Evolutionary conservation across 2,113 vertebrate species (phyloP).

Genomic region (Eidolon helvum): DNA sequence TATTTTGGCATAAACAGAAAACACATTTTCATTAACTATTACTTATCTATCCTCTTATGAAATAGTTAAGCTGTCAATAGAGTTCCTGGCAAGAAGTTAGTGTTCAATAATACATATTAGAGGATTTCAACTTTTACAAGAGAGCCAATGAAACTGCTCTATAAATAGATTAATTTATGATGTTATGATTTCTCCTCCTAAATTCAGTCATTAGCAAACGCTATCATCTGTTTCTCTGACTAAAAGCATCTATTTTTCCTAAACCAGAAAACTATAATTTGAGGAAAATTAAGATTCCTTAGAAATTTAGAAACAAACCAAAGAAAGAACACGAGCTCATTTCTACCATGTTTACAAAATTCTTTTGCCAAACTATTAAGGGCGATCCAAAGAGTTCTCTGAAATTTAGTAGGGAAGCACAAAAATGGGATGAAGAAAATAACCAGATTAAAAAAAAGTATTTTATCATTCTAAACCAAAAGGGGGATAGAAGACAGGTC

Average conservation of each 20-base stretch:
- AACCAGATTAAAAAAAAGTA: neutral
- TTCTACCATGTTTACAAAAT: conserved; percentile 46
- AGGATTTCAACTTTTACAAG: conserved; percentile 25
- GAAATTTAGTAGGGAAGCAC: neutral
- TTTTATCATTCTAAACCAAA: conserved; percentile 1
- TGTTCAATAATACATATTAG: neutral
- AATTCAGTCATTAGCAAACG: conserved; percentile 25
- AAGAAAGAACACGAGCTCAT: conserved; percentile 1
- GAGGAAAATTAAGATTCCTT: conserved; percentile 45
- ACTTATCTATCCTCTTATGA: neutral
- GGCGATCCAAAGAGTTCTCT: neutral
- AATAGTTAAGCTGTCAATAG: neutral
- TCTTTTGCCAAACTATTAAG: conserved; percentile 12
- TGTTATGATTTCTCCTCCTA: neutral
- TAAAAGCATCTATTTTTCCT: conserved; percentile 46
- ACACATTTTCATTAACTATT: conserved; percentile 21
- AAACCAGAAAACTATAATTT: conserved; percentile 54
- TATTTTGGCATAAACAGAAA: neutral
- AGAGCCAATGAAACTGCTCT: neutral
- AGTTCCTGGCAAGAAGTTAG: neutral
- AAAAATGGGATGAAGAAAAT: neutral
- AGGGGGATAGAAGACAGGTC: neutral
- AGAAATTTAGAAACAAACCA: conserved; percentile 13
- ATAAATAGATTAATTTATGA: conserved; percentile 10
- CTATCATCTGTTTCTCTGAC: conserved; percentile 3